A percentile compares a stretch with the other conserved stretches of the same genome.
These are phyloP conservation scores for Pagetopsis macropterus DNA, from an alignment of 2,797 vertebrate species.

Conservation along the genomic window DNA sequence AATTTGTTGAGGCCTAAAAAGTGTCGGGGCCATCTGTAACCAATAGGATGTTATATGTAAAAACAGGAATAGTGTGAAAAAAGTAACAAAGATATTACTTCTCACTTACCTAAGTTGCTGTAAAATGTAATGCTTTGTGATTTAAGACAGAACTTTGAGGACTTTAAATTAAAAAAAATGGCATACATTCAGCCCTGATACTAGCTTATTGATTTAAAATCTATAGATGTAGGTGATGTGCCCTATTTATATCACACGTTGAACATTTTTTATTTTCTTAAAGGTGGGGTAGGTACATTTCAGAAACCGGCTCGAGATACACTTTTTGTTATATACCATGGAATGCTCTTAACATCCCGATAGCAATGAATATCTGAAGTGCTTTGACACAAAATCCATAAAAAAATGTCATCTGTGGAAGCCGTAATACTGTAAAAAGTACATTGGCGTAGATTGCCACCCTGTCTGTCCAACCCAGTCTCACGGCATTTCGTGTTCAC, in stretches of 20 bases:
- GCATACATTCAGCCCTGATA: not conserved
- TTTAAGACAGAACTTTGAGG: not conserved
- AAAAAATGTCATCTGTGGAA: too few relatives aligned
- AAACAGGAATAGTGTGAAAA: not conserved
- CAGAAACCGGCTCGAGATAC: too few relatives aligned
- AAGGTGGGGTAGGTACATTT: too few relatives aligned
- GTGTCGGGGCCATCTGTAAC: not conserved
- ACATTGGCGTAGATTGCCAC: too few relatives aligned
- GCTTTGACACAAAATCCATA: too few relatives aligned
- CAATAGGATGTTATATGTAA: not conserved
- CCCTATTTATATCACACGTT: not conserved
- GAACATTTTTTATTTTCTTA: not conserved
- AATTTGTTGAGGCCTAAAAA: not conserved
- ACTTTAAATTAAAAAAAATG: not conserved
- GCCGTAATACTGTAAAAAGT: too few relatives aligned
- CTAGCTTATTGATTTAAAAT: not conserved
- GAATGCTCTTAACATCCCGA: too few relatives aligned
- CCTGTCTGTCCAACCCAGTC: too few relatives aligned
- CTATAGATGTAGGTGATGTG: too few relatives aligned
- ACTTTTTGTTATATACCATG: too few relatives aligned
- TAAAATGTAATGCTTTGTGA: not conserved
- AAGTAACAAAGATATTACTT: not conserved
- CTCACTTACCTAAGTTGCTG: not conserved
- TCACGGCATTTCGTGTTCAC: too few relatives aligned
- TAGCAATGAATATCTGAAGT: too few relatives aligned